phyloP scores from a whole-genome alignment of 1,140 invertebrate species.

The Caenorhabditis brenneri region DNA sequence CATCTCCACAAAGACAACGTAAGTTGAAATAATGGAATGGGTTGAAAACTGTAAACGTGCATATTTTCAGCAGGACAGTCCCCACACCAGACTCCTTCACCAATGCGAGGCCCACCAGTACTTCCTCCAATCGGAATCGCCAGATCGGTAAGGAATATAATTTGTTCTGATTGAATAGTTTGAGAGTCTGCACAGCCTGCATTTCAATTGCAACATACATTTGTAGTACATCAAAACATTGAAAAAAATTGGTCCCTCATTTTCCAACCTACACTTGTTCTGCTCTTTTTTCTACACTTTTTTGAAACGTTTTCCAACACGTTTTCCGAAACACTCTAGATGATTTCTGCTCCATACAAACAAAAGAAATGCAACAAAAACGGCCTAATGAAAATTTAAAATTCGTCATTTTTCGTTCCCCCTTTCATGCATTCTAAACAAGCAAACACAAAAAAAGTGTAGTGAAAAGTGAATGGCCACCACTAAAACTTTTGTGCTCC shows the following conservation, averaged over 20 bases:
- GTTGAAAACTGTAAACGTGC: neutral
- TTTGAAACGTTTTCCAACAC: neutral
- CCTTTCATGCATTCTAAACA: neutral
- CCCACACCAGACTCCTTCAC: neutral
- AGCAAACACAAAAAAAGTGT: neutral
- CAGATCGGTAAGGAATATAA: neutral
- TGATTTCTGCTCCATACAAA: neutral
- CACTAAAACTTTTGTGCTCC: neutral
- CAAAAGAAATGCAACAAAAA: neutral
- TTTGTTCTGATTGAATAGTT: too few relatives aligned
- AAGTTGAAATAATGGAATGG: neutral
- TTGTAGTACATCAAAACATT: neutral
- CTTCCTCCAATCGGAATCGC: neutral
- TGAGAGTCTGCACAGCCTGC: too few relatives aligned
- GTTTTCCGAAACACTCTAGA: too few relatives aligned
- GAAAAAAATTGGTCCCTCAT: neutral
- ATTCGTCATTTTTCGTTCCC: constrained; percentile 28
- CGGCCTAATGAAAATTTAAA: neutral
- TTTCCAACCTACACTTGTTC: too few relatives aligned
- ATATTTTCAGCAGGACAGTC: constrained; percentile 15
- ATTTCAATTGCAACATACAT: neutral
- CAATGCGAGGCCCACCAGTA: neutral
- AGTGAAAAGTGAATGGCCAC: neutral
- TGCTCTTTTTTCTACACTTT: neutral
- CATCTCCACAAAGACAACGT: constrained; percentile 27